Conservation (phyloP, 2,797 vertebrate genomes). For the Gambelia wislizenii region DNA sequence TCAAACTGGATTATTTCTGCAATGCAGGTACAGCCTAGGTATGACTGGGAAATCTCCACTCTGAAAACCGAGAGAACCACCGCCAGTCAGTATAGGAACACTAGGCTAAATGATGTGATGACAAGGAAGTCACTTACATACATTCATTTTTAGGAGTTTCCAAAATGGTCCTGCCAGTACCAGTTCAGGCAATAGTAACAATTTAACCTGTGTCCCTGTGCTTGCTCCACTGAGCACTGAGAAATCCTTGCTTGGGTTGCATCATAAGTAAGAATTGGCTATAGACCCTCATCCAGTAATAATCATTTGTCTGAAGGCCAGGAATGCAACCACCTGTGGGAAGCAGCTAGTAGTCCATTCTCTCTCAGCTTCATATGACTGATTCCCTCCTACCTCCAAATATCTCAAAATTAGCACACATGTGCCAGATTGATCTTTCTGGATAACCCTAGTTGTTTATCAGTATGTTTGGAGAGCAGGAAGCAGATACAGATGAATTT, state of each 20-base stretch:
- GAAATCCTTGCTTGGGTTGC: not conserved
- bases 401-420: not conserved
- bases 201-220: not conserved
- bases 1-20: no score
- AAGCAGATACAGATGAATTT: not conserved
- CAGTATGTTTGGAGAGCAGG: not conserved
- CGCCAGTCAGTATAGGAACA: not conserved
- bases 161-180: not conserved
- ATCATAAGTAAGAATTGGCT: not conserved
- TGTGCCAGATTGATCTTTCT: not conserved
- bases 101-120: not conserved
- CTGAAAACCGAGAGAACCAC: not conserved
- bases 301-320: not conserved
- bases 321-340: not conserved
- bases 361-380: not conserved
- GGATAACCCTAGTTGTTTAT: not conserved
- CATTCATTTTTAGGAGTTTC: not conserved
- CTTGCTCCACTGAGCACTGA: not conserved
- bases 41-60: not conserved
- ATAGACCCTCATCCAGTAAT: not conserved
- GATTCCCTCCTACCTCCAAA: not conserved
- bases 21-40: no score
- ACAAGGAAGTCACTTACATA: not conserved
- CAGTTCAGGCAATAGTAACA: not conserved
- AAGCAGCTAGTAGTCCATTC: not conserved